Base-by-base conservation (phyloP, 2,888 invertebrate species). In the Heteromurus nitidus region DNA sequence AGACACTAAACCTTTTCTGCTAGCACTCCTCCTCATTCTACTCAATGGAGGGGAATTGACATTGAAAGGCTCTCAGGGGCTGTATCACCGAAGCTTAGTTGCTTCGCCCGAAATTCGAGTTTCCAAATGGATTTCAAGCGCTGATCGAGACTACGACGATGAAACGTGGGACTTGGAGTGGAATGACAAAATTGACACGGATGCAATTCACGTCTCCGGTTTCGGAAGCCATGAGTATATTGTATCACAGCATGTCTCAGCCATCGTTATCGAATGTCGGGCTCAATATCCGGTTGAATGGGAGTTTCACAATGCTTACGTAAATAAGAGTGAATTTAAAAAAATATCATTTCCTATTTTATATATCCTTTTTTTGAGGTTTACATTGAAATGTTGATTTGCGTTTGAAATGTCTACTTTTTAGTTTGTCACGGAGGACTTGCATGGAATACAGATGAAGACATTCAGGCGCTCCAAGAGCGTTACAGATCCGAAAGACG, bases 221-320 rank as follows among this genome's bases (percentile, higher is more conserved):
- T 77, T 77, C 50, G 70, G 70, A 42, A 64, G 50, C 3, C 50
- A 62, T 1, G 77, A 77, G 31, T 77, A 64, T 16, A n/a, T 67
- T 18, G 75, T 82, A 11, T 82, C 84, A 2, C 81, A 82, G 26
- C 84, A 82, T 58, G 75, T 84, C 18, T 50, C 73, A 2, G 82
- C 77, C 7, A 22, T 84, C n/a, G 16, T 20, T 18, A 67, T 84
- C 16, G 70, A 70, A 7, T 84, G 84, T 28, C 64, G 68, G 26
- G 81, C 82, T 2, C 72, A 69, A 53, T 82, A 82, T 70, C 82
- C 82, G 3, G 82, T 84, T 2, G 72, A 82, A 42, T 84, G 82
- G 84, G 60, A 44, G 26, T 82, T 82, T 26, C 73, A 80, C 20
- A 76, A 82, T 60, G 60, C 84, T 3, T 53, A 80, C 30, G 84